A percentile compares a stretch with the other conserved stretches of the same genome.
Conservation (phyloP, 2,797 vertebrate species). For the Yasuhikotakia modesta region DNA sequence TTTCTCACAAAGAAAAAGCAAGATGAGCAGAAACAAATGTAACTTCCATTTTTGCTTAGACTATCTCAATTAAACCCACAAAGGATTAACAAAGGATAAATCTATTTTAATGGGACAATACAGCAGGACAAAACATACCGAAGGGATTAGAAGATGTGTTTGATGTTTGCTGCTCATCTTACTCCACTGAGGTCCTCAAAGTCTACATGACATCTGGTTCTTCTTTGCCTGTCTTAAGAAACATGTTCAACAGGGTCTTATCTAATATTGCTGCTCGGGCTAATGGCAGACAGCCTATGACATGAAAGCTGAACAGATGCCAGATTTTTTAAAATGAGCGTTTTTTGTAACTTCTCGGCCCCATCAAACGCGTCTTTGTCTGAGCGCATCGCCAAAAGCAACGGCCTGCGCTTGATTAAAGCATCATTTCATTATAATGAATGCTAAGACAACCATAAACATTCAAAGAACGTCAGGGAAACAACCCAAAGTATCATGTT, state of each 20-base stretch:
- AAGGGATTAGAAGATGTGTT: conserved; percentile 44
- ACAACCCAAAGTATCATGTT: conserved; percentile 26
- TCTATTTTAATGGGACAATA: conserved; percentile 52
- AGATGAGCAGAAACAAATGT: not conserved
- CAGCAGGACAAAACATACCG: conserved; percentile 50
- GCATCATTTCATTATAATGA: conserved; percentile 38
- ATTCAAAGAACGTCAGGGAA: conserved; percentile 29
- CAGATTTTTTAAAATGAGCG: conserved; percentile 45
- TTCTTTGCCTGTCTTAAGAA: conserved; percentile 56
- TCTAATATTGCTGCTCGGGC: conserved; percentile 54
- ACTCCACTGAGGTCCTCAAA: conserved; percentile 45
- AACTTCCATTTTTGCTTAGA: conserved; percentile 44
- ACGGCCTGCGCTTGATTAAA: conserved; percentile 52
- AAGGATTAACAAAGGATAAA: conserved; percentile 58
- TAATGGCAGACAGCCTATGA: conserved; percentile 53
- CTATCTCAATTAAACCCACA: conserved; percentile 54
- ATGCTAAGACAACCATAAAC: conserved; percentile 31
- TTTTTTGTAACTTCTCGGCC: conserved; percentile 42
- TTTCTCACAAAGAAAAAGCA: not conserved
- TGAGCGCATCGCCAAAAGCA: conserved; percentile 23
- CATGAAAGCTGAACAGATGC: conserved; percentile 55
- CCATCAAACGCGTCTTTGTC: conserved; percentile 43
- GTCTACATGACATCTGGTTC: conserved; percentile 60
- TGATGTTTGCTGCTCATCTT: conserved; percentile 52
- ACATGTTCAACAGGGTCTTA: conserved; percentile 59